Percentiles rank a stretch among this genome's conserved stretches.
These are phyloP conservation scores for Gopherus flavomarginatus DNA, from an alignment of 2,113 vertebrate genomes.

Conservation along the genomic window DNA sequence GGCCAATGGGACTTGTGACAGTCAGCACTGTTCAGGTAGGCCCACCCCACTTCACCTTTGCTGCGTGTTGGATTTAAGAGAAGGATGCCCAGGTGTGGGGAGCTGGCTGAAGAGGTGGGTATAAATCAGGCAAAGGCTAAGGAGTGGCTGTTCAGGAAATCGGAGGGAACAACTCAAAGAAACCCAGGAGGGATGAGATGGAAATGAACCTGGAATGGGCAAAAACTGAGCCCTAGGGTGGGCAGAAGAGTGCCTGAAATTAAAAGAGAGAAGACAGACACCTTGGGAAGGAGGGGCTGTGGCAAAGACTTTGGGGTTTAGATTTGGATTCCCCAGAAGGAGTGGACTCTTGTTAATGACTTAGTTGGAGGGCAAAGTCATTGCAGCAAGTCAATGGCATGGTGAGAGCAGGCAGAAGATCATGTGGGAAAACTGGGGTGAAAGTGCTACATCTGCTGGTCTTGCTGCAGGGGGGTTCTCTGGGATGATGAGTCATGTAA, in stretches of 20 bases:
- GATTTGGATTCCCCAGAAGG: neutral
- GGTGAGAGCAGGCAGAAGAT: neutral
- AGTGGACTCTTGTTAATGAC: neutral
- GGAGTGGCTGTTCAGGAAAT: neutral
- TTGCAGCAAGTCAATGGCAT: neutral
- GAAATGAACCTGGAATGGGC: neutral
- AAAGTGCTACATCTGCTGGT: neutral
- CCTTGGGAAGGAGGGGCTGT: neutral
- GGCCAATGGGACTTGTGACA: neutral
- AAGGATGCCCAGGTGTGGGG: neutral
- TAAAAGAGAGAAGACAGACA: neutral
- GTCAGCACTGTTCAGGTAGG: neutral
- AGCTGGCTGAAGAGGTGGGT: neutral
- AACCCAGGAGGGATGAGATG: neutral
- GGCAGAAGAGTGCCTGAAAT: neutral
- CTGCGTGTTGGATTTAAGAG: neutral
- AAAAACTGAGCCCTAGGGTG: neutral
- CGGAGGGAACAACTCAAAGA: neutral
- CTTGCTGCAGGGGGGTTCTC: neutral
- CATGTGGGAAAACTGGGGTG: neutral
- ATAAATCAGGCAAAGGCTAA: neutral
- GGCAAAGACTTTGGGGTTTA: neutral
- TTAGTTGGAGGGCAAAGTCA: neutral
- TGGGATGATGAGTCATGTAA: neutral
- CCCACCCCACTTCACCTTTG: neutral